Base-by-base conservation (phyloP, 2,888 invertebrate genomes). In the Cotesia congregata region DNA sequence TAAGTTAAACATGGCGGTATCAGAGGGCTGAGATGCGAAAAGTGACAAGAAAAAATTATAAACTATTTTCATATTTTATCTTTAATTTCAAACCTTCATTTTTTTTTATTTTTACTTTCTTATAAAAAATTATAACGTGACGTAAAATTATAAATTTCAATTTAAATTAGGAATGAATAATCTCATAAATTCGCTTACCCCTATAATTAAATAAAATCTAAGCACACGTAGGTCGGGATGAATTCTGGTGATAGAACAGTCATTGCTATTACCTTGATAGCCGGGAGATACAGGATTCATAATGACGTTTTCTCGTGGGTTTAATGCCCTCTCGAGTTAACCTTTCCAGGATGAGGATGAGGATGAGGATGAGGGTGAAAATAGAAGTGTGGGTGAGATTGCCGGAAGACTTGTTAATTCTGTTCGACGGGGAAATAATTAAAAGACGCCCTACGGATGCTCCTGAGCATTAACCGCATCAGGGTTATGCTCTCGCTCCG, bases 351-450 rank as follows among this genome's bases (percentile, higher is more conserved):
- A 30, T 30, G 30, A 2, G 30, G 30, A 30, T 30, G 30, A 30
- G 30, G 30, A 30, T 30, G 30, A 2, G 30, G 30, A 30, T 30
- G 30, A 30, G 30, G 30, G 30, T 30, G 30, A 30, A 30, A 30
- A 30, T 30, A 4, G 30, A 30, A 30, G 7, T 60, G 9, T 60
- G 15, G 12, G 40, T 61, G 12, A n/a, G 9, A 38, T 17, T 41
- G 65, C 17, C 15, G 67, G 17, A 17, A 59, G 59, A 20, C 59
- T 67, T 75, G 12, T 75, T 69, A 41, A 74, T 64, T 60, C 50
- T 60, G 65, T 70, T 65, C 50, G 50, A 67, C 65, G 41, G 50
- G 30, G 72, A 71, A 72, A 39, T 72, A 62, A 72, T 72, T 72
- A 39, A 62, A 72, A 72, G 38, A 40, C 71, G 39, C 62, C 15